These are phyloP conservation scores for Ginglymostoma cirratum DNA, from an alignment of 2,113 vertebrate genomes.

Conservation along the genomic window DNA sequence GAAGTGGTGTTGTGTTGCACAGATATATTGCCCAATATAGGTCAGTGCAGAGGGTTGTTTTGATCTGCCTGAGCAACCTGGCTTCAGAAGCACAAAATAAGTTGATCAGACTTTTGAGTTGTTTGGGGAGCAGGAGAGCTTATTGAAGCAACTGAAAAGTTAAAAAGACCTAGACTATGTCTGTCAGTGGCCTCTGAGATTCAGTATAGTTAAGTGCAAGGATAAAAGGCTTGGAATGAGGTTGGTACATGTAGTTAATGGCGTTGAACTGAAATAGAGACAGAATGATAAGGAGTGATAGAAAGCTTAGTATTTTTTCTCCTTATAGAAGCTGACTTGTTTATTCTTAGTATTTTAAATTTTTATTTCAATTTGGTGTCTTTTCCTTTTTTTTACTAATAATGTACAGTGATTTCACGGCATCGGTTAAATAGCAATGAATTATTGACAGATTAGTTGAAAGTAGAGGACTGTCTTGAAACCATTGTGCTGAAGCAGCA, in stretches of 20 bases:
- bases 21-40: not conserved
- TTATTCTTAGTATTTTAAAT: not conserved
- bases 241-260: not conserved
- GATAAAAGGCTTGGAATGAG: not conserved
- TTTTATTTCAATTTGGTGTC: not conserved
- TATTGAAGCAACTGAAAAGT: not conserved
- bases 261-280: not conserved
- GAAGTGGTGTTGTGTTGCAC: not conserved
- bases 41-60: not conserved
- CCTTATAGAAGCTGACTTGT: not conserved
- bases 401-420: not conserved
- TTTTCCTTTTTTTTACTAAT: not conserved
- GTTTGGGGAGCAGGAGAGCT: not conserved
- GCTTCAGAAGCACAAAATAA: not conserved
- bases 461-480: not conserved
- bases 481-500: not conserved
- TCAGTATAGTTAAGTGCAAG: not conserved
- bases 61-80: not conserved
- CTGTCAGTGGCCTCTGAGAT: not conserved
- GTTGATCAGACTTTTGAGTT: not conserved
- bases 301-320: not conserved
- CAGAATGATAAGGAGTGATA: not conserved
- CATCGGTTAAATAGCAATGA: not conserved
- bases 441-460: not conserved
- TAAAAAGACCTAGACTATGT: not conserved